Evolutionary conservation across 2,888 invertebrate genomes (phyloP).

Genomic region (Drosophila quinaria): DNA sequence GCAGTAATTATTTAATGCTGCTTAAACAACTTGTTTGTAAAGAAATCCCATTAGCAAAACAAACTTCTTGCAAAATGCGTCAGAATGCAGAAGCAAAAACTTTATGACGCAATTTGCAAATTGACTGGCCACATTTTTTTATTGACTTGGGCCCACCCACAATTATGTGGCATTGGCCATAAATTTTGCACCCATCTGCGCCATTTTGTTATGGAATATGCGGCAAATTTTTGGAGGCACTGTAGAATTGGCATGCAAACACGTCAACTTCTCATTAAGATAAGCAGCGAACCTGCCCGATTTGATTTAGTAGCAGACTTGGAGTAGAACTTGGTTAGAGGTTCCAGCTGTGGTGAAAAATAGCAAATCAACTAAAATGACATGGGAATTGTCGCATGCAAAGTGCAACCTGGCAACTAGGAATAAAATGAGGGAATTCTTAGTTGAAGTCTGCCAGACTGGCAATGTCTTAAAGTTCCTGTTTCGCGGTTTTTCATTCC

Average conservation of each 20-base stretch:
- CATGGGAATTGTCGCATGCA: constrained; percentile 56
- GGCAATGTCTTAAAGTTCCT: constrained; percentile 41
- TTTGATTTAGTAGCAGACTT: constrained; percentile 48
- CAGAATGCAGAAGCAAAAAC: constrained; percentile 40
- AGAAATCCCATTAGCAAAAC: background rate
- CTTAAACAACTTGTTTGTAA: constrained; percentile 8
- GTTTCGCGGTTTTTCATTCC: constrained; percentile 18
- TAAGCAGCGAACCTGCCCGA: constrained; percentile 62
- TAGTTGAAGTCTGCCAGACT: background rate
- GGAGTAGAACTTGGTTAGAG: background rate
- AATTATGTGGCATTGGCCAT: constrained; percentile 27
- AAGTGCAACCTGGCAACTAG: constrained; percentile 23
- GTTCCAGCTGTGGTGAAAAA: constrained; percentile 16
- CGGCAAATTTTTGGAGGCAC: constrained; percentile 39
- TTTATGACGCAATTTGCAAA: constrained; percentile 70
- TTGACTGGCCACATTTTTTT: constrained; percentile 60
- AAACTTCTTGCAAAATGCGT: constrained; percentile 23
- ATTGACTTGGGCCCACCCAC: constrained; percentile 53
- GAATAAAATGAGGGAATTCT: constrained; percentile 2
- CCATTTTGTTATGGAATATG: constrained; percentile 45
- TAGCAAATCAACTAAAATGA: constrained; percentile 49
- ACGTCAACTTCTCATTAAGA: constrained; percentile 78
- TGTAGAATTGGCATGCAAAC: constrained; percentile 64
- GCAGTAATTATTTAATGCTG: constrained; percentile 1
- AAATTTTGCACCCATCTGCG: constrained; percentile 51